Base-by-base conservation (phyloP, 1,140 invertebrate genomes). In the Lepidurus couesii region DNA sequence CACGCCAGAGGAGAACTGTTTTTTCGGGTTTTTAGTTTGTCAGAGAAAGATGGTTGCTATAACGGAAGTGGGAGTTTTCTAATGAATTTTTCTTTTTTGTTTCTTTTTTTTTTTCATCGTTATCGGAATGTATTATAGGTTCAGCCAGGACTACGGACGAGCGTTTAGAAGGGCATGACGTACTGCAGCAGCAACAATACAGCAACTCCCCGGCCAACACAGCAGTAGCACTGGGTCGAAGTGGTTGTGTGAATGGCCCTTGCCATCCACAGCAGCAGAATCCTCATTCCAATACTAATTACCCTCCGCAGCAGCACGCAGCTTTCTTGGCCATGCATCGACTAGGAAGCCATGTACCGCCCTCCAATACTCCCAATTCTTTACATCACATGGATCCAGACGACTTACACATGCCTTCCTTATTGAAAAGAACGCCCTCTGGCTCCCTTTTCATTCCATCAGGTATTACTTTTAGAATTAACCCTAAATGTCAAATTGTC, bases 381-480 rank as follows among this genome's bases (percentile, higher is more conserved):
- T 44, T 77, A 43, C 47, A 44, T 44, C 43, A 77, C 44, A 77
- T 77, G 24, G 75, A 77, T 1, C 34, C 34, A 7, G 75, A 77
- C 21, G 43, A 77, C 42, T 26, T 77, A 77, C 75, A 21, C 43
- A 47, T 77, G 43, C 43, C 43, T 45, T 77, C 75, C 5, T 47
- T 77, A 26, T 47, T 77, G 47, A 77, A 77, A 45, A 77, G 43
- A 44, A 77, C 75, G 42, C 75, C 75, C 16, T 77, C 75, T 5
- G 75, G 75, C 13, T 77, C 75, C 9, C 43, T 77, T n/a, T 77
- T 77, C 16, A 77, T 77, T 45, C 75, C 75, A 2, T 77, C 75
- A 44, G 44, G 75, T 47, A 77, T 5, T 7, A 45, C 21, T 65
- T 6, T 16, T 21, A 65, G 53, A 65, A 16, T 16, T 47, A 11